Percentiles rank a stretch among this genome's conserved stretches.
Conservation (phyloP, 1,140 invertebrate species). For the Musca vetustissima region DNA sequence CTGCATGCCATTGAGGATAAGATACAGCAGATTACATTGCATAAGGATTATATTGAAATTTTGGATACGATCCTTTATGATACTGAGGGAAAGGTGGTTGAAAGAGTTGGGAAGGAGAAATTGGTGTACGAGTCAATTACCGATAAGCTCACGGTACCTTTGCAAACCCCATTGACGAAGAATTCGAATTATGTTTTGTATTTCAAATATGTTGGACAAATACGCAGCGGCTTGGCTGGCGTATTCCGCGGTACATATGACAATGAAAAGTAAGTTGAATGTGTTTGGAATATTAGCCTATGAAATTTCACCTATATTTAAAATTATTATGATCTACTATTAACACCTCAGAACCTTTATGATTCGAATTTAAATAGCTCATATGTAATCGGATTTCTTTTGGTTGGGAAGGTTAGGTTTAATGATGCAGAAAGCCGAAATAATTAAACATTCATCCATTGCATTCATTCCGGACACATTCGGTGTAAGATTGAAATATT, state of each 20-base stretch:
- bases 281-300: background rate
- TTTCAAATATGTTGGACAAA: slow-evolving; percentile 54
- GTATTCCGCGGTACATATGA: slow-evolving; percentile 58
- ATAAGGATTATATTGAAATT: slow-evolving; percentile 57
- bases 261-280: slow-evolving; percentile 23
- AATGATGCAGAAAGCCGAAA: too few species aligned
- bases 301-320: too few species aligned
- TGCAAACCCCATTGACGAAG: slow-evolving; percentile 24
- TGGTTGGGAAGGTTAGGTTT: too few species aligned
- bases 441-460: too few species aligned
- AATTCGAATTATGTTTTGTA: slow-evolving; percentile 31
- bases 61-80: slow-evolving; percentile 28
- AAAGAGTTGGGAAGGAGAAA: background rate
- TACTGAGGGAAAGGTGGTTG: background rate
- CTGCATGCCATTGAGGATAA: slow-evolving; percentile 42
- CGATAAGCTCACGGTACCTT: slow-evolving; percentile 37
- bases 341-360: too few species aligned
- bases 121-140: slow-evolving; percentile 34
- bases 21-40: slow-evolving; percentile 62
- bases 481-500: too few species aligned
- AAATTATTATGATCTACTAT: too few species aligned
- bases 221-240: slow-evolving; percentile 59
- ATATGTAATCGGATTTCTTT: too few species aligned
- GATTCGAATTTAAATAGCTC: too few species aligned
- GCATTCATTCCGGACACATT: too few species aligned